These are phyloP conservation scores for Rhinolophus sinicus DNA, from an alignment of 2,113 vertebrate species.

Conservation along the genomic window DNA sequence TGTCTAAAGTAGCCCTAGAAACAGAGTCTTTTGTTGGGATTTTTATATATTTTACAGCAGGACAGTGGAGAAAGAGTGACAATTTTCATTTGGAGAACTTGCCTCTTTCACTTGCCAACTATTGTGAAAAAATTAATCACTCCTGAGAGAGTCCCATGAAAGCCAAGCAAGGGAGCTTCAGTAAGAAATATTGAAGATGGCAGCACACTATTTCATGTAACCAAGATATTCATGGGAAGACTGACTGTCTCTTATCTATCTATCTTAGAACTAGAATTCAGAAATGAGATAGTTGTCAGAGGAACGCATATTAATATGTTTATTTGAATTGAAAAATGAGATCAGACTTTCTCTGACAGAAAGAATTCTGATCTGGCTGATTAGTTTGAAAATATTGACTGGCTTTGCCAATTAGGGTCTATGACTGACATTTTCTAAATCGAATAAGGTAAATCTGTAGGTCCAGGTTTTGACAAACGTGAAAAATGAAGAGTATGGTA, in stretches of 20 bases:
- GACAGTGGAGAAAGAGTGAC: not conserved
- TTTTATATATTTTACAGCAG: not conserved
- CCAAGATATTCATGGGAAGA: not conserved
- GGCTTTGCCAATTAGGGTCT: conserved; percentile 68
- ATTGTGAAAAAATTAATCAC: conserved; percentile 54
- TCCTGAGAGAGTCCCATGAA: conserved; percentile 17
- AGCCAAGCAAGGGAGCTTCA: not conserved
- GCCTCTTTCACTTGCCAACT: not conserved
- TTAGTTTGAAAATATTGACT: conserved; percentile 74
- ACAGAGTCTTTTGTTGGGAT: not conserved
- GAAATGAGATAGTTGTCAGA: conserved; percentile 52
- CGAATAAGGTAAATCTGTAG: conserved; percentile 68
- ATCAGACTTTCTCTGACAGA: conserved; percentile 67
- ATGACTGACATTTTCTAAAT: conserved; percentile 67
- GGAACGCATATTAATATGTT: conserved; percentile 62
- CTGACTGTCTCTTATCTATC: not conserved
- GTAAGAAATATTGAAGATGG: conserved; percentile 55
- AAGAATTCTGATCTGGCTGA: conserved; percentile 63
- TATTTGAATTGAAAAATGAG: conserved; percentile 76
- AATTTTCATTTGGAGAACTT: conserved; percentile 18
- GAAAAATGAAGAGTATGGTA: conserved; percentile 48
- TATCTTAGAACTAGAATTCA: conserved; percentile 49
- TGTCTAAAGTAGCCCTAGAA: not conserved
- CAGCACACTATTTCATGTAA: conserved; percentile 20
- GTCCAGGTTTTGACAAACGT: conserved; percentile 69